A percentile compares a stretch with the other conserved stretches of the same genome.
Conservation (phyloP, 2,888 invertebrate genomes). For the Caenorhabditis sp. region DNA sequence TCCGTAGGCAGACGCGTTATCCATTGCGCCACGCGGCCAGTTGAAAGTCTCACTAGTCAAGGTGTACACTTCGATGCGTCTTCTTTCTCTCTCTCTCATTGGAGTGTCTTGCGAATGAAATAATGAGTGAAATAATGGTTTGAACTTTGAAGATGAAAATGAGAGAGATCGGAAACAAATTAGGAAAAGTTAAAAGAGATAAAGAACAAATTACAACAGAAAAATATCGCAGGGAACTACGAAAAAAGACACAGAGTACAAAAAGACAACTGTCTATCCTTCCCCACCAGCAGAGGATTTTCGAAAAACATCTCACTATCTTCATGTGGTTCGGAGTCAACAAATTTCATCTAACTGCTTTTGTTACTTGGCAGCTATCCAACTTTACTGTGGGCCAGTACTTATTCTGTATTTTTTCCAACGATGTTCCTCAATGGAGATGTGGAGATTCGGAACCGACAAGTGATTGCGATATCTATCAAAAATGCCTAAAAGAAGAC, state of each 20-base stretch:
- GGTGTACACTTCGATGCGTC: background rate
- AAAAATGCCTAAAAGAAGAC: constrained; percentile 9
- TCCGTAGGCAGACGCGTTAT: constrained; percentile 83
- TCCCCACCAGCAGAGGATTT: too few species aligned
- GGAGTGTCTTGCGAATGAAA: too few species aligned
- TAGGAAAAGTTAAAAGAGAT: too few species aligned
- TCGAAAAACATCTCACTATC: too few species aligned
- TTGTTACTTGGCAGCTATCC: constrained; percentile 79
- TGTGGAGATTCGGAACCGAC: constrained; percentile 27
- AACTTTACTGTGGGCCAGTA: constrained; percentile 76
- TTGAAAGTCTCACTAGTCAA: background rate
- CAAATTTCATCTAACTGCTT: constrained; percentile 75
- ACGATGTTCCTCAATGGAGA: constrained; percentile 71
- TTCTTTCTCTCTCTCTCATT: too few species aligned
- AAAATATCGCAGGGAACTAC: too few species aligned
- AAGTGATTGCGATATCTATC: constrained; percentile 9
- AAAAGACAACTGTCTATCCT: too few species aligned
- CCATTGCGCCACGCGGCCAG: constrained; percentile 76
- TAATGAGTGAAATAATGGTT: too few species aligned
- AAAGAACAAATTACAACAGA: too few species aligned
- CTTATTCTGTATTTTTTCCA: constrained; percentile 77
- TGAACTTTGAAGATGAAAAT: too few species aligned
- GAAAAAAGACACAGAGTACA: too few species aligned
- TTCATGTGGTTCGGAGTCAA: constrained; percentile 73
- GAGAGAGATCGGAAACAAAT: too few species aligned